Evolutionary conservation across 2,797 vertebrate species (phyloP).

Genomic region (Artibeus jamaicensis): DNA sequence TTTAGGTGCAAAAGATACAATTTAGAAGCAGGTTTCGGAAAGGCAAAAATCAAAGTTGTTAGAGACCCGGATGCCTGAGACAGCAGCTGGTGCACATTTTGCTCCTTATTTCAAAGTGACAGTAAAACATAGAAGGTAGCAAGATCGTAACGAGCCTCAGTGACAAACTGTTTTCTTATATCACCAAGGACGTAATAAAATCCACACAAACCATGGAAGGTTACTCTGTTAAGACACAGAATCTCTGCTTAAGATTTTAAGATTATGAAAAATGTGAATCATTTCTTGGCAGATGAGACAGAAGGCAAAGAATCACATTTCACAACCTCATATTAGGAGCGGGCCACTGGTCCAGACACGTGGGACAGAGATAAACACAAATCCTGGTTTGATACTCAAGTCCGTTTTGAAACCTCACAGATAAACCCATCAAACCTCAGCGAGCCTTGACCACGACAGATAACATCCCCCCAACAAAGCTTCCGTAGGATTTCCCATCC

Average conservation of each 20-base stretch:
- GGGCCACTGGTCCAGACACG: background rate
- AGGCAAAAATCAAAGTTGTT: slow-evolving; percentile 2
- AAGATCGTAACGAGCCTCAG: background rate
- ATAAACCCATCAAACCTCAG: background rate
- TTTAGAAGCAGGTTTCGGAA: background rate
- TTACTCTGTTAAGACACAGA: background rate
- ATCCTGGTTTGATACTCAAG: background rate
- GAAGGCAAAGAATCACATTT: background rate
- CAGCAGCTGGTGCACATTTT: background rate
- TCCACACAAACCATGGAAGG: background rate
- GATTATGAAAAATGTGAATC: no score
- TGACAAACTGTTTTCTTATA: background rate
- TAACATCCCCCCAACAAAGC: background rate
- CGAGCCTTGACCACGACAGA: background rate
- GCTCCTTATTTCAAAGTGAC: background rate
- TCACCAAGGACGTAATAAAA: background rate
- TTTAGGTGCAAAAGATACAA: background rate
- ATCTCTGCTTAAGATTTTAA: no score
- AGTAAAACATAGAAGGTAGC: background rate
- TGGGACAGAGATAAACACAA: background rate
- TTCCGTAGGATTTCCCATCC: background rate
- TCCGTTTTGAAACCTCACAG: background rate
- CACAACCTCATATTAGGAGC: background rate
- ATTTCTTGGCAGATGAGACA: background rate
- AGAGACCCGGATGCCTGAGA: background rate